Conservation (phyloP, 35 echinoderm and acorn worm genomes). For the Chiridota heheva region DNA sequence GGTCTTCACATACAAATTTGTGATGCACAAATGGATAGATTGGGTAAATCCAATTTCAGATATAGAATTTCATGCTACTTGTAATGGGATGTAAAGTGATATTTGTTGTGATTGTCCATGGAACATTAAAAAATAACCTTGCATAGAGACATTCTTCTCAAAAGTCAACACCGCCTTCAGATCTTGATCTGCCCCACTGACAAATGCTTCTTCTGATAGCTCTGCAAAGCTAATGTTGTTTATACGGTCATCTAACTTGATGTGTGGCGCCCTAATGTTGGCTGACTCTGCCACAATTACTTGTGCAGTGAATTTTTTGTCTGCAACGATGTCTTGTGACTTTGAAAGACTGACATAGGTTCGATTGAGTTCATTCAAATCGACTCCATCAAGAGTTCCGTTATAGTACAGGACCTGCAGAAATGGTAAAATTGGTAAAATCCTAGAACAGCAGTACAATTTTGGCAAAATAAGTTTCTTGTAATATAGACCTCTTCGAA, state of each 20-base stretch:
- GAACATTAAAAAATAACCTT: conserved; percentile 38
- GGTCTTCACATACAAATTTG: background rate
- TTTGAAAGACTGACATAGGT: conserved; percentile 55
- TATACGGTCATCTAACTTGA: conserved; percentile 43
- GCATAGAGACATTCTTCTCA: conserved; percentile 51
- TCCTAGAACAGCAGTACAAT: too few relatives aligned
- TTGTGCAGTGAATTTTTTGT: conserved; percentile 27
- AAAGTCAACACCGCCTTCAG: conserved; percentile 57
- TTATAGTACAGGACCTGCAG: conserved; percentile 41
- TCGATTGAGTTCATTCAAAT: conserved; percentile 25
- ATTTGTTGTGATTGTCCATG: too few relatives aligned
- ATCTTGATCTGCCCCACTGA: conserved; percentile 30
- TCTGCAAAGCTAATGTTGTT: conserved; percentile 33
- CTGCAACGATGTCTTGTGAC: conserved; percentile 38
- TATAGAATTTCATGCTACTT: background rate
- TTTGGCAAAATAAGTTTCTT: too few relatives aligned
- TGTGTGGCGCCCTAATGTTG: conserved; percentile 7
- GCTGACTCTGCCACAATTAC: conserved; percentile 29
- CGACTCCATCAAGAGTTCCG: conserved; percentile 53
- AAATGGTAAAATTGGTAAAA: background rate
- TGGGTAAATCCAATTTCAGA: background rate
- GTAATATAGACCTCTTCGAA: too few relatives aligned
- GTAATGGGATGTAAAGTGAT: background rate
- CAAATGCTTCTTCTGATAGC: conserved; percentile 24
- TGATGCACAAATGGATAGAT: background rate